Conservation (phyloP, 2,797 vertebrate species). For the Phoebastria nigripes region DNA sequence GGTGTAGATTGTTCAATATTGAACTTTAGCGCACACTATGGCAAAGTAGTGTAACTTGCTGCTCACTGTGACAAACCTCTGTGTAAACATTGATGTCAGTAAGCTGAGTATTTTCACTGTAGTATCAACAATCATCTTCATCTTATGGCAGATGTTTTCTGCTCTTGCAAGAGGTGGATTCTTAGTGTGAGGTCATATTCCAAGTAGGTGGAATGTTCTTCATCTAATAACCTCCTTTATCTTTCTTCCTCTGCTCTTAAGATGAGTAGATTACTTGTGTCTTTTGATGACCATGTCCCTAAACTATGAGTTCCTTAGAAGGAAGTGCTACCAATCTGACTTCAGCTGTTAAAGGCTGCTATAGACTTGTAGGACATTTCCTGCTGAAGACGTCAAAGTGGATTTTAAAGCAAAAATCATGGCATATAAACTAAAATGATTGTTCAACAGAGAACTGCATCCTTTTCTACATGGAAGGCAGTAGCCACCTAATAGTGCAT, state of each 20-base stretch:
- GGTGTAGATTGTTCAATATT: conserved; percentile 23
- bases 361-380: background rate
- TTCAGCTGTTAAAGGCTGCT: background rate
- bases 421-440: background rate
- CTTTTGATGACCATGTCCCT: background rate
- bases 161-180: background rate
- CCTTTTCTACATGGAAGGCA: background rate
- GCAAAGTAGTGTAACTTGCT: background rate
- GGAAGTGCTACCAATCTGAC: background rate
- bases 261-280: background rate
- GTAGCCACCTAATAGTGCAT: background rate
- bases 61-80: background rate
- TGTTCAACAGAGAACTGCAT: background rate
- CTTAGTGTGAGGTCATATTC: background rate
- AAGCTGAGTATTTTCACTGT: background rate
- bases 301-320: background rate
- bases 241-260: background rate
- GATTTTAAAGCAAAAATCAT: background rate
- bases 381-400: background rate
- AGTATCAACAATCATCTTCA: background rate
- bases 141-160: background rate
- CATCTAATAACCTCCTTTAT: background rate
- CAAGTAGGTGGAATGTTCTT: background rate
- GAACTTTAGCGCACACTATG: background rate
- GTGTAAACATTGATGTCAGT: background rate